Percentiles rank a stretch among this genome's conserved stretches.
Conservation (phyloP, 2,888 invertebrate genomes). For the Philhelius pedissequus region DNA sequence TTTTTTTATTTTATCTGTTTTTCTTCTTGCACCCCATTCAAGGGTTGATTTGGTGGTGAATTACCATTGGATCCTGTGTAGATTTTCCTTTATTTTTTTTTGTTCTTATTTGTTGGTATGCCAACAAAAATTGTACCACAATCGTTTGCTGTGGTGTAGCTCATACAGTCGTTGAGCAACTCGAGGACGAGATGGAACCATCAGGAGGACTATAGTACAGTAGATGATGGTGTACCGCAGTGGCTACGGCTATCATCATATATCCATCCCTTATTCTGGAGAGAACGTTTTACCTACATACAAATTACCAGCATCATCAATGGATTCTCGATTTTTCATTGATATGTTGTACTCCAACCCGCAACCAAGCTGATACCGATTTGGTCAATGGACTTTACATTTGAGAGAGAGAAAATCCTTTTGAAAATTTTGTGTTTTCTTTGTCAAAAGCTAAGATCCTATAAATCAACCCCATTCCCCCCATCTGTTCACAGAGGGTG, state of each 20-base stretch:
- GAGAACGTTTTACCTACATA: neutral
- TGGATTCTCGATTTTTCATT: slow-evolving; percentile 15
- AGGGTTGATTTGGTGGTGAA: slow-evolving; percentile 64
- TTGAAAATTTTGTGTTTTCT: neutral
- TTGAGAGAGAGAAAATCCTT: neutral
- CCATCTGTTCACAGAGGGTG: slow-evolving; percentile 1
- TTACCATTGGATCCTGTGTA: slow-evolving; percentile 63
- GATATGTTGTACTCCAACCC: neutral
- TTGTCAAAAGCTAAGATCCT: neutral
- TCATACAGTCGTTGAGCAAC: slow-evolving; percentile 51
- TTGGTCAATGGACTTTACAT: neutral
- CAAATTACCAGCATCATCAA: neutral
- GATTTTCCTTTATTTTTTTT: neutral
- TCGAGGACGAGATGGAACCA: slow-evolving; percentile 34
- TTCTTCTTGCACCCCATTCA: slow-evolving; percentile 28
- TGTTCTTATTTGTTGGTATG: slow-evolving; percentile 47
- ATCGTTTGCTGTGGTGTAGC: slow-evolving; percentile 64
- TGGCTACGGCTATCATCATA: slow-evolving; percentile 12
- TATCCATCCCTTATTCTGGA: neutral
- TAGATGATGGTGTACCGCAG: slow-evolving; percentile 34
- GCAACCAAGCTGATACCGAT: neutral
- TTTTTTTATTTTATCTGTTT: neutral
- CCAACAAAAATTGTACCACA: slow-evolving; percentile 67
- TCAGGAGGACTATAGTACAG: neutral
- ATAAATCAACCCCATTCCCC: neutral